Evolutionary conservation across 2,113 vertebrate species (phyloP).

Genomic region (Megaceryle torquata): DNA sequence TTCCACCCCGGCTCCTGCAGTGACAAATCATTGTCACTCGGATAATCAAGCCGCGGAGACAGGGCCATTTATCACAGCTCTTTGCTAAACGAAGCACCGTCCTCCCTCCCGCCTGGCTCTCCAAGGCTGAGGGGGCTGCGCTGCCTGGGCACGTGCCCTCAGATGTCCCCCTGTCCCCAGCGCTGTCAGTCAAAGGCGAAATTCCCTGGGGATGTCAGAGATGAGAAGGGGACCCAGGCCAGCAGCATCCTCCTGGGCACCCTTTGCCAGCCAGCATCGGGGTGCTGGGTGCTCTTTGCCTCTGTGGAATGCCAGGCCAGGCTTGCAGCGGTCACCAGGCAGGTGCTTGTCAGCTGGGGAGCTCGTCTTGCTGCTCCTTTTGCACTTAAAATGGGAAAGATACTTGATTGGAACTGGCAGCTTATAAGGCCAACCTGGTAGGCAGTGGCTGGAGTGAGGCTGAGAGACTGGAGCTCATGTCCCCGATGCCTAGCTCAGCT

Average conservation of each 20-base stretch:
- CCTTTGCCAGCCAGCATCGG: not conserved
- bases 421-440: not conserved
- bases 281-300: not conserved
- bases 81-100: not conserved
- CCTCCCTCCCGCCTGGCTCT: not conserved
- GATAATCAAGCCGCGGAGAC: not conserved
- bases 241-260: not conserved
- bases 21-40: not conserved
- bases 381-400: not conserved
- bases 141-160: not conserved
- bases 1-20: not conserved
- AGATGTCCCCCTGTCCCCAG: not conserved
- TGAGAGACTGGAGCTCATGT: not conserved
- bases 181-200: not conserved
- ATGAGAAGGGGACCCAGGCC: not conserved
- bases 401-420: not conserved
- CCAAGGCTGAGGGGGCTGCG: not conserved
- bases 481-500: not conserved
- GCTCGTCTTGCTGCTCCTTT: not conserved
- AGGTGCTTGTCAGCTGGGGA: rapidly evolving
- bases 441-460: not conserved
- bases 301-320: not conserved
- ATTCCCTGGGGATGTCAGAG: not conserved
- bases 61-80: not conserved
- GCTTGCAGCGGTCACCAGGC: not conserved